Evolutionary conservation across 2,113 vertebrate genomes (phyloP), one percentile per base, ranked within the genome.

Genomic region (Chascanopsetta lugubris): DNA sequence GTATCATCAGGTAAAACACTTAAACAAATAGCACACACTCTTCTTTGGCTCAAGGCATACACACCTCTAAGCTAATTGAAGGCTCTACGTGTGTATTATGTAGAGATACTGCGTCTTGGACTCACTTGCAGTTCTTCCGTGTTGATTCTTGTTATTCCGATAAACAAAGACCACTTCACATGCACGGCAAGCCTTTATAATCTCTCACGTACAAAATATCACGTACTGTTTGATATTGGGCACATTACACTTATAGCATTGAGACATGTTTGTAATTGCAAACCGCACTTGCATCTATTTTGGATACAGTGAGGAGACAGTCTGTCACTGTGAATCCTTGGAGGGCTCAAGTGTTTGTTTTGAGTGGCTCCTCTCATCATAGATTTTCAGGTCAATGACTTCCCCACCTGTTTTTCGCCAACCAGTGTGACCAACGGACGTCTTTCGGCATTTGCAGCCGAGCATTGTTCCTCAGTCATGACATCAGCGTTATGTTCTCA

Each of bases 1-100:
- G 89, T 0, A 86, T 92, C 0, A 79, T 93, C 30, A 91, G 94
- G 97, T 99, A 88, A 60, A 93, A 27, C 21, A 3, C 2, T 5
- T 0, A 21, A 34, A 34, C 30, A 34, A 29, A 29, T 7, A 29
- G 27, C 8, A 29, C 27, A 29, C 4, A 7, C 4, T 5, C 27
- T 29, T 29, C 27, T 29, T 29, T 29, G 8, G 27, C 8, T 29
- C 27, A 29, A 7, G 8, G 8, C 4, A 29, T 29, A 7, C 8
- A 29, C 8, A 29, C 27, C 8, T 29, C 27, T 29, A n/a, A n/a
- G n/a, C n/a, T n/a, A n/a, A n/a, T n/a, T n/a, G n/a, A n/a, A n/a
- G n/a, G n/a, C n/a, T n/a, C n/a, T n/a, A n/a, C n/a, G n/a, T n/a
- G n/a, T n/a, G n/a, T n/a, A n/a, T n/a, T n/a, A n/a, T n/a, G n/a